Percentiles rank a stretch among this genome's conserved stretches.
phyloP scores from a whole-genome alignment of 2,888 invertebrate species.

The Oxystoma pomonae region DNA sequence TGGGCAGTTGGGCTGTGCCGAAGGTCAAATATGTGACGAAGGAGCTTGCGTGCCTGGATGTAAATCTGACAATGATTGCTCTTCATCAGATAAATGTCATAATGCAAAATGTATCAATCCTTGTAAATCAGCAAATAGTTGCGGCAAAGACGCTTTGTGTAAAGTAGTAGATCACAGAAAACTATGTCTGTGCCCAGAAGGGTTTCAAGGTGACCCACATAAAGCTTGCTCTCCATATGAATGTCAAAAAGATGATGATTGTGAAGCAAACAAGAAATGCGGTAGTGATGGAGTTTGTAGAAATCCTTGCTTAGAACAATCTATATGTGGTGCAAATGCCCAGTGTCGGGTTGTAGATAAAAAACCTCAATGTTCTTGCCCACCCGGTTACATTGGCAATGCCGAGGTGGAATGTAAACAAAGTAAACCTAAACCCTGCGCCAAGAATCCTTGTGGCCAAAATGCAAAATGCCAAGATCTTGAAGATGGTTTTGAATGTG shows the following conservation, averaged over 20 bases:
- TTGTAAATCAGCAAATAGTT: conserved; percentile 63
- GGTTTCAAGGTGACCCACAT: conserved; percentile 76
- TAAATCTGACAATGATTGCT: conserved; percentile 73
- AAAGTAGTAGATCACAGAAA: conserved; percentile 75
- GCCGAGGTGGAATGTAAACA: conserved; percentile 65
- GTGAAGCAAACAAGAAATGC: conserved; percentile 73
- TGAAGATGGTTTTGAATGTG: conserved; percentile 70
- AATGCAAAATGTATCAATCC: conserved; percentile 67
- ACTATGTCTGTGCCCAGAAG: conserved; percentile 83
- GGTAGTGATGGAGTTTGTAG: conserved; percentile 66
- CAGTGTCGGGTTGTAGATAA: conserved; percentile 77
- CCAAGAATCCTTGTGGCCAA: conserved; percentile 78
- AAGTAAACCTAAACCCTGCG: conserved; percentile 67
- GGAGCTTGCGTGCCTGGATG: conserved; percentile 78
- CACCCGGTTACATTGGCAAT: conserved; percentile 69
- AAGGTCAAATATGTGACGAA: conserved; percentile 71
- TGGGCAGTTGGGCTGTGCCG: conserved; percentile 60
- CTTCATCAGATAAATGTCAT: conserved; percentile 70
- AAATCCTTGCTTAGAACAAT: conserved; percentile 74
- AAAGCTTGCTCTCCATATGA: conserved; percentile 72
- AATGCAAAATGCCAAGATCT: conserved; percentile 79
- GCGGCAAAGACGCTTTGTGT: conserved; percentile 79
- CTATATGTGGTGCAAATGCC: conserved; percentile 78
- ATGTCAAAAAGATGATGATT: conserved; percentile 72
- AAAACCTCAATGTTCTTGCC: conserved; percentile 72